Evolutionary conservation across 2,888 invertebrate species (phyloP).

Genomic region (Clusia tigrina): DNA sequence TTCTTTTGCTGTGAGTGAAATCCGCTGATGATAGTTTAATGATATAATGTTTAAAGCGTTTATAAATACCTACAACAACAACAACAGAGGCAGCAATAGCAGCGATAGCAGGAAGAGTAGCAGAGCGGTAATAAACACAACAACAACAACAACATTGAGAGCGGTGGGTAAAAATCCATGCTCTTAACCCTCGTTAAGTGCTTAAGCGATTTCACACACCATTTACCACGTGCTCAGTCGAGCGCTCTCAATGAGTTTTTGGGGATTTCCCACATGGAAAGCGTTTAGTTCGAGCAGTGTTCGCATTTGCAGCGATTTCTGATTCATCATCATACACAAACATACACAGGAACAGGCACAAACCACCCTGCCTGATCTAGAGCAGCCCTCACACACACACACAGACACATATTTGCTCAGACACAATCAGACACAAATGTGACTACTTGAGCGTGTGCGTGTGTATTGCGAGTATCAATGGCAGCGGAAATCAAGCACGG

Average conservation of each 20-base stretch:
- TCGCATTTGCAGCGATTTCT: neutral
- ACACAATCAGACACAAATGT: no score
- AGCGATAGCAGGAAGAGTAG: no score
- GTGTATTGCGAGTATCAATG: neutral
- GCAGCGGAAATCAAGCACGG: neutral
- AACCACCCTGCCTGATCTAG: neutral
- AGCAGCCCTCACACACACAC: neutral
- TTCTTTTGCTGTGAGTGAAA: no score
- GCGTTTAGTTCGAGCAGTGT: constrained; percentile 14
- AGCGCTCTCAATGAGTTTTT: constrained; percentile 21
- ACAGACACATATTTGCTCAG: neutral
- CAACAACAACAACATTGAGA: constrained; percentile 23
- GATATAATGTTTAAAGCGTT: constrained; percentile 35
- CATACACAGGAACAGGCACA: no score
- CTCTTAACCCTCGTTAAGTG: constrained; percentile 56
- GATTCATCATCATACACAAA: no score
- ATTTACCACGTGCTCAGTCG: constrained; percentile 54
- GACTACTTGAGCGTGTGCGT: neutral
- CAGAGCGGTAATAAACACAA: no score
- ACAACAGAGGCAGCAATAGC: no score
- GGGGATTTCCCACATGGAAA: constrained; percentile 38
- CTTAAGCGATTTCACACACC: constrained; percentile 65
- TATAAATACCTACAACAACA: constrained; percentile 19
- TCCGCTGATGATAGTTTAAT: constrained; percentile 46
- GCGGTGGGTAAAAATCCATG: constrained; percentile 29